phyloP scores from a whole-genome alignment of 2,113 vertebrate genomes.

The Aix galericulata region DNA sequence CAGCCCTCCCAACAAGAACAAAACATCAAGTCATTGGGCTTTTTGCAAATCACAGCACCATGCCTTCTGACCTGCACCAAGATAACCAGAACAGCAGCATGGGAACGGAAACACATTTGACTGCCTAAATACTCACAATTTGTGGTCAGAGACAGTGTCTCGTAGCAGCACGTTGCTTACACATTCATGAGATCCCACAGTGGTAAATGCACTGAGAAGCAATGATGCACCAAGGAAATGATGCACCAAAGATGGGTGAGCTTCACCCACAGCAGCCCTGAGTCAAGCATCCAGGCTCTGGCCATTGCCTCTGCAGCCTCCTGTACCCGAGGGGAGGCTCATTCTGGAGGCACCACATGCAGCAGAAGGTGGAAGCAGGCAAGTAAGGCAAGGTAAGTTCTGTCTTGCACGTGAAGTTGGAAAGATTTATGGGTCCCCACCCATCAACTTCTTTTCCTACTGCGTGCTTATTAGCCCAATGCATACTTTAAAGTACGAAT shows the following conservation, averaged over 20 bases:
- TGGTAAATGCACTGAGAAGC: rapidly evolving
- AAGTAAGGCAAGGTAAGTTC: not conserved
- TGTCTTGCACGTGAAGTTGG: not conserved
- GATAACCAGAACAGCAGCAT: not conserved
- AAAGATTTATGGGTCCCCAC: not conserved
- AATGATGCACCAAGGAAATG: not conserved
- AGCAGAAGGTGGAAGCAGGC: not conserved
- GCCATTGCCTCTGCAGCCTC: rapidly evolving
- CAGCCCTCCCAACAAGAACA: not conserved
- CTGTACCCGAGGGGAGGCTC: not conserved
- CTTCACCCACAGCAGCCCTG: not conserved
- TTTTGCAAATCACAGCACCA: not conserved
- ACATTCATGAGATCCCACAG: not conserved
- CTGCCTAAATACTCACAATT: not conserved
- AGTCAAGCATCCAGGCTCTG: not conserved
- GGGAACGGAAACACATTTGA: not conserved
- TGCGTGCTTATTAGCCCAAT: not conserved
- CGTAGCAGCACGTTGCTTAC: rapidly evolving
- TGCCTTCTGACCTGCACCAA: not conserved
- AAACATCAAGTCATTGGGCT: not conserved
- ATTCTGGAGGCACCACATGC: not conserved
- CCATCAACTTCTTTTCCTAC: not conserved
- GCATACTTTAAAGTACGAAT: not conserved
- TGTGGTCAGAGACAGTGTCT: not conserved
- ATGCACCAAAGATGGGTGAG: not conserved